Conservation (phyloP, 2,888 invertebrate species). For the Clepsis dumicolana region DNA sequence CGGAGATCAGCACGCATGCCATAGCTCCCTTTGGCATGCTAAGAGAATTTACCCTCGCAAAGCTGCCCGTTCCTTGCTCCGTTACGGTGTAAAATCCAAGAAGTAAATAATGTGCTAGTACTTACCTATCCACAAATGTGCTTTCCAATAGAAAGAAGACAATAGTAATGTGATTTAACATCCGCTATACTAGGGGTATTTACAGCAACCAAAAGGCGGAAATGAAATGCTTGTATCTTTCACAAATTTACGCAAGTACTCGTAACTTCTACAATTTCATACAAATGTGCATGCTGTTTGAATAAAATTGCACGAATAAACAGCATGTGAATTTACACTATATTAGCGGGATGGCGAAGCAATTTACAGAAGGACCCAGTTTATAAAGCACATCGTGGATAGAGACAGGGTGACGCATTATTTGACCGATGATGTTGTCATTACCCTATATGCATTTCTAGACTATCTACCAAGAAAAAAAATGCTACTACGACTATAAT, state of each 20-base stretch:
- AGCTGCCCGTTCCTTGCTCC: neutral
- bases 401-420: neutral
- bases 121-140: neutral
- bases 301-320: neutral
- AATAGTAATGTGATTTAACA: neutral
- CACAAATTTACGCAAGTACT: neutral
- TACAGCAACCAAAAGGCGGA: neutral
- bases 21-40: slow-evolving; percentile 4
- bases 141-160: neutral
- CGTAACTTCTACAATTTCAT: neutral
- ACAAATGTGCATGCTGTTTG: neutral
- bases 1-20: no score
- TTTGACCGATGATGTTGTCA: no score
- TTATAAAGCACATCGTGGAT: neutral
- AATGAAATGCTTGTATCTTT: neutral
- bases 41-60: neutral
- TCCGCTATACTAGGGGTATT: no score
- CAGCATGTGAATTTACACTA: neutral
- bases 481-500: no score
- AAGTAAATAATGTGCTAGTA: neutral
- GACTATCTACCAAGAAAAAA: neutral
- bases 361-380: neutral
- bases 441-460: neutral
- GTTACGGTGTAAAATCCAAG: neutral
- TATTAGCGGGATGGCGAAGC: neutral